Evolutionary conservation across 2,113 vertebrate species (phyloP), one percentile per base, ranked within the genome.

Genomic region (Stomatorhinus ivindoensis): DNA sequence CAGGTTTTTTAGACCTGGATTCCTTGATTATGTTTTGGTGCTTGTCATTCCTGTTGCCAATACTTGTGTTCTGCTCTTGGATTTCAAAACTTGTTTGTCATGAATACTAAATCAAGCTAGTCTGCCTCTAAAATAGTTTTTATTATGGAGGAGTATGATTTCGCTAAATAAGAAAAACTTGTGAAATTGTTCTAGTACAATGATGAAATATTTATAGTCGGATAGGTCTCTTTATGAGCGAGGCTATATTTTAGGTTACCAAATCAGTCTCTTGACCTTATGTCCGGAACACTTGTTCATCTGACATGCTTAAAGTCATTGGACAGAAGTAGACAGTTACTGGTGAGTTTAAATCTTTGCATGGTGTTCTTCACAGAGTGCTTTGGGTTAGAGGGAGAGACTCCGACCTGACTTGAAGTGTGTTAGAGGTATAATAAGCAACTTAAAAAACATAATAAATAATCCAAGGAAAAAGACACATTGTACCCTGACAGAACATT

Each of bases 351-450:
- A 84, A 46, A 84, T 84, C 3, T 84, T 24, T 46, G 42, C 9
- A 24, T 84, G 7, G 44, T n/a, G 39, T 3, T 84, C 46, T 84
- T 47, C 6, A 39, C n/a, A 44, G 19, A n/a, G 24, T n/a, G 39
- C 82, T n/a, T n/a, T 21, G 44, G 82, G 82, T 21, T 21, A 24
- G 46, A 47, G 44, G 82, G 46, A 47, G 35, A 47, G 82, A 93
- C 27, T 69, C 61, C 27, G 0, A 1, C 31, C 61, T 69, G 61
- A 31, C n/a, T 13, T 69, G 90, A 91, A 88, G 90, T 87, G 90
- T 90, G 94, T 94, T 92, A 93, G 90, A 90, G 88, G 89, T 92
- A 92, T 93, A 93, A 95, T 95, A 95, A 93, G 95, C 95, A 95
- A 92, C 92, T 90, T 91, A 91, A 89, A 88, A 91, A 89, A 93